phyloP scores from a whole-genome alignment of 2,113 vertebrate species.

The Chaenogobius annularis region DNA sequence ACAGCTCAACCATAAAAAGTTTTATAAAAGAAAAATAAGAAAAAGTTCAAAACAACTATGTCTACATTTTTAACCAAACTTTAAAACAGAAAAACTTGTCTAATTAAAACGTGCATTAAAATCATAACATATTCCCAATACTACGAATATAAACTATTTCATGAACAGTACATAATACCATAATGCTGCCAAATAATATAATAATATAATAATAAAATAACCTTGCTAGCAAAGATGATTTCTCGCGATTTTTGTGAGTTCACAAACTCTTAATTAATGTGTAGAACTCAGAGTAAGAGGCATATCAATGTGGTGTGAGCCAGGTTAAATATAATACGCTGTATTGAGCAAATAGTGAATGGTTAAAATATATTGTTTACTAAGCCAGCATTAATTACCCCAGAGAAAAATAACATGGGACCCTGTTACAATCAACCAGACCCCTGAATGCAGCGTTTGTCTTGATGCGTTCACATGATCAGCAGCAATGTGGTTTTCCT shows the following conservation, averaged over 20 bases:
- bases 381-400: neutral
- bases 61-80: no score
- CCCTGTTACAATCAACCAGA: neutral
- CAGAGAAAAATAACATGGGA: neutral
- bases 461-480: constrained; percentile 54
- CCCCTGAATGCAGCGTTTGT: constrained; percentile 50
- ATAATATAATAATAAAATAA: no score
- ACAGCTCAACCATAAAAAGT: neutral
- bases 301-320: no score
- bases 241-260: no score
- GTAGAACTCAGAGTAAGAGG: no score
- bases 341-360: neutral
- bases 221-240: no score
- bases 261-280: no score
- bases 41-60: neutral
- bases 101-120: no score
- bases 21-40: neutral
- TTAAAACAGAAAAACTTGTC: no score
- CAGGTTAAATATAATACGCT: neutral
- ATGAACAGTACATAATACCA: no score
- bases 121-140: neutral
- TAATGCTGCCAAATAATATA: neutral
- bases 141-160: no score
- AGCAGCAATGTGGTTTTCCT: constrained; percentile 18
- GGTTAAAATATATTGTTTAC: neutral